Evolutionary conservation across 1,140 invertebrate species (phyloP).

Genomic region (Hyles euphorbiae): DNA sequence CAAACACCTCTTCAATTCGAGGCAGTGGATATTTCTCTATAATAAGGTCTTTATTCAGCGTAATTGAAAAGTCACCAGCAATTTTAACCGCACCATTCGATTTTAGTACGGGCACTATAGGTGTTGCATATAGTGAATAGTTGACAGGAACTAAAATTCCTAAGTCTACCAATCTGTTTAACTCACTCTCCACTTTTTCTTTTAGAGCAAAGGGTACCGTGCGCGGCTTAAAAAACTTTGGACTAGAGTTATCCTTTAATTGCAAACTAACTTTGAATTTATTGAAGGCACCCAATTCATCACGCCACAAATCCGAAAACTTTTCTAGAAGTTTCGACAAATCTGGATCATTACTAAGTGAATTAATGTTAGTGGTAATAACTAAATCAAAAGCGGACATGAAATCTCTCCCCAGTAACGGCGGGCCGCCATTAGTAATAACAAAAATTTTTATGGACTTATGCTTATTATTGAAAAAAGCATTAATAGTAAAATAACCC

Average conservation of each 20-base stretch:
- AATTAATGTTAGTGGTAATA: slow-evolving; percentile 9
- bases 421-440: slow-evolving; percentile 19
- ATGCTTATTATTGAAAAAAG: slow-evolving; percentile 10
- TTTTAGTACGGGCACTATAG: neutral
- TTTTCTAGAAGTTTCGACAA: neutral
- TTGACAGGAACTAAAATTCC: slow-evolving; percentile 26
- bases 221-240: too few relatives aligned
- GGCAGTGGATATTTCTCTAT: neutral
- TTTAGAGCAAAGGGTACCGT: too few relatives aligned
- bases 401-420: slow-evolving; percentile 35
- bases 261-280: too few relatives aligned
- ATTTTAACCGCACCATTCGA: too few relatives aligned
- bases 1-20: neutral
- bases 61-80: too few relatives aligned
- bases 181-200: slow-evolving; percentile 1
- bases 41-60: too few relatives aligned
- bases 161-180: neutral
- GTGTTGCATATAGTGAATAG: slow-evolving; percentile 22
- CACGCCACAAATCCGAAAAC: neutral
- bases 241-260: too few relatives aligned
- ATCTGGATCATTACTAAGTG: neutral
- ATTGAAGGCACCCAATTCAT: too few relatives aligned
- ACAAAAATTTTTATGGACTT: slow-evolving; percentile 16
- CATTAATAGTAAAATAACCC: slow-evolving; percentile 20
- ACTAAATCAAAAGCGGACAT: slow-evolving; percentile 26